Evolutionary conservation across 1,140 invertebrate genomes (phyloP).

Genomic region (Hydropsyche tenuis): DNA sequence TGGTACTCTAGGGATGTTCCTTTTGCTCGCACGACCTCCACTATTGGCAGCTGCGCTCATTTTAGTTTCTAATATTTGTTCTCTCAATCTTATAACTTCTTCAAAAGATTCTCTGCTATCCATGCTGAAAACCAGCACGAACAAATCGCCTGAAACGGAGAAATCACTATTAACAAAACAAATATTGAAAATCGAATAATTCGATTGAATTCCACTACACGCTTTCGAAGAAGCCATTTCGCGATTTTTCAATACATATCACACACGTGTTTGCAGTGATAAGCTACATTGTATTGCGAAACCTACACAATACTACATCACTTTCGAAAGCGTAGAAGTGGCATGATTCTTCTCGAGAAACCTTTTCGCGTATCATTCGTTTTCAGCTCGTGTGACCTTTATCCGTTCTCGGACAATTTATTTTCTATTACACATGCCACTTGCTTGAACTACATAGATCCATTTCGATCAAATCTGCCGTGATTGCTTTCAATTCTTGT

Average conservation of each 20-base stretch:
- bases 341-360: background rate
- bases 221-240: too few relatives aligned
- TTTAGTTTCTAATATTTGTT: slow-evolving; percentile 84
- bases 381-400: slow-evolving; percentile 10
- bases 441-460: slow-evolving; percentile 5
- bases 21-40: slow-evolving; percentile 66
- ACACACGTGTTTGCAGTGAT: too few relatives aligned
- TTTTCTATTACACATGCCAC: slow-evolving; percentile 20
- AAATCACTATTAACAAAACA: too few relatives aligned
- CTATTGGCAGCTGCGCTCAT: slow-evolving; percentile 67
- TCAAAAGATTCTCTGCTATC: slow-evolving; percentile 86
- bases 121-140: slow-evolving; percentile 85
- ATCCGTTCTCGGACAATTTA: slow-evolving; percentile 1
- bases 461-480: background rate
- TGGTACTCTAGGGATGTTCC: slow-evolving; percentile 71
- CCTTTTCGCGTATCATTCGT: background rate
- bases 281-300: too few relatives aligned
- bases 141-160: slow-evolving; percentile 74
- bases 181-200: too few relatives aligned
- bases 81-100: slow-evolving; percentile 78
- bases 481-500: slow-evolving; percentile 16
- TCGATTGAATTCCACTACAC: too few relatives aligned
- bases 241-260: too few relatives aligned
- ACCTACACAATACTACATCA: too few relatives aligned
- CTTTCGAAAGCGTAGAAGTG: background rate